Evolutionary conservation across 2,113 vertebrate genomes (phyloP), one percentile per base, ranked within the genome.

Genomic region (Nesogale talazaci): DNA sequence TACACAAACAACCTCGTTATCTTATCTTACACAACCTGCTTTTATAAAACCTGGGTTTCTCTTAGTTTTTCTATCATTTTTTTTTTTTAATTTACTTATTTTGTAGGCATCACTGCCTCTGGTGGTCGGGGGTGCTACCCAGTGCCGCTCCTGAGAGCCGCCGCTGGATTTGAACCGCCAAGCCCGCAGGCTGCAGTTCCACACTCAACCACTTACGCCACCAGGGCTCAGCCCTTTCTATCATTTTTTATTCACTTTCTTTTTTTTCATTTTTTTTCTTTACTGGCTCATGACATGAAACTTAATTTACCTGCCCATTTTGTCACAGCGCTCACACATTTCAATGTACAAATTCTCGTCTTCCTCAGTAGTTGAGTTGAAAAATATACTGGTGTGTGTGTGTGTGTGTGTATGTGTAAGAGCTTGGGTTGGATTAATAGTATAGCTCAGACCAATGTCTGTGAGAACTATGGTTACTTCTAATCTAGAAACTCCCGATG

Each of bases 1-100:
- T 57, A 46, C 86, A 87, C 52, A 86, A 78, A 95, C 42, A 11
- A 89, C 22, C 65, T 93, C 42, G 69, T 89, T 90, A n/a, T 82
- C 23, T 89, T 90, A n/a, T 82, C 23, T 88, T 82, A 63, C 29
- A 85, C 10, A 17, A 22, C 42, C 3, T 52, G 3, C 29, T 92
- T 87, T 77, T 80, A 46, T 25, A 38, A 23, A 38, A 67, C 69
- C 63, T 65, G 63, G 38, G 70, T 9, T 36, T 74, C 34, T 34
- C 34, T 34, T 8, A 67, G 63, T 65, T 67, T 29, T 31, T 67
- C 27, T 72, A 52, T 52, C 46, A 52, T 52, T 52, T 52, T 52
- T 12, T 52, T 52, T 52, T 52, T n/a, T n/a, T n/a, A n/a, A n/a
- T n/a, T n/a, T n/a, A n/a, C n/a, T n/a, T n/a, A n/a, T n/a, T n/a